These are phyloP conservation scores for Arctia plantaginis DNA, from an alignment of 2,888 invertebrate species.

Conservation along the genomic window DNA sequence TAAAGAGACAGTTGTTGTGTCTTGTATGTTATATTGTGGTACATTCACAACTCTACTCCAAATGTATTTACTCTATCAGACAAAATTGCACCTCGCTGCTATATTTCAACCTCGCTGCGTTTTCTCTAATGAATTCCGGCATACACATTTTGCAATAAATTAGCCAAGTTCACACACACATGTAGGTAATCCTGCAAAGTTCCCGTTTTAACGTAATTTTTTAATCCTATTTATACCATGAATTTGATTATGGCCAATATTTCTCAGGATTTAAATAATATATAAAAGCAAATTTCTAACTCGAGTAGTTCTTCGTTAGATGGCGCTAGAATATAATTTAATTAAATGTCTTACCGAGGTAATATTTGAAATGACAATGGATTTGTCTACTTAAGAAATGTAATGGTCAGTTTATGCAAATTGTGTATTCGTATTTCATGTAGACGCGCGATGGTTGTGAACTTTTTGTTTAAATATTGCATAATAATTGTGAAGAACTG, in stretches of 20 bases:
- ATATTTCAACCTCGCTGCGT: background rate
- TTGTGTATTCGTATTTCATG: background rate
- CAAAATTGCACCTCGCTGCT: background rate
- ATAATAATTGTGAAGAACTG: background rate
- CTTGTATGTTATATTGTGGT: background rate
- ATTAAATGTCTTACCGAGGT: background rate
- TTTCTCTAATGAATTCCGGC: background rate
- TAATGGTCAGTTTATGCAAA: constrained; percentile 6
- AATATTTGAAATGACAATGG: constrained; percentile 1
- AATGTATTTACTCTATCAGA: background rate
- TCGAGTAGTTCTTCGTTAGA: background rate
- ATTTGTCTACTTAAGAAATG: background rate
- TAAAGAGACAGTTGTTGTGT: background rate
- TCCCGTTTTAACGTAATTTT: background rate
- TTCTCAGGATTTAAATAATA: no score
- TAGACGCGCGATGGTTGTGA: background rate
- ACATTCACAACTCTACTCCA: background rate
- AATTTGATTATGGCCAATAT: background rate
- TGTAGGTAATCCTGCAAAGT: background rate
- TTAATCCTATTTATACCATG: background rate
- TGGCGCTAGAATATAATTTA: background rate
- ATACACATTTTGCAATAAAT: background rate
- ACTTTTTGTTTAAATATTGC: background rate
- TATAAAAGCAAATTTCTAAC: background rate
- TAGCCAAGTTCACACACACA: background rate